Evolutionary conservation across 2,797 vertebrate species (phyloP).

Genomic region (Morus bassanus): DNA sequence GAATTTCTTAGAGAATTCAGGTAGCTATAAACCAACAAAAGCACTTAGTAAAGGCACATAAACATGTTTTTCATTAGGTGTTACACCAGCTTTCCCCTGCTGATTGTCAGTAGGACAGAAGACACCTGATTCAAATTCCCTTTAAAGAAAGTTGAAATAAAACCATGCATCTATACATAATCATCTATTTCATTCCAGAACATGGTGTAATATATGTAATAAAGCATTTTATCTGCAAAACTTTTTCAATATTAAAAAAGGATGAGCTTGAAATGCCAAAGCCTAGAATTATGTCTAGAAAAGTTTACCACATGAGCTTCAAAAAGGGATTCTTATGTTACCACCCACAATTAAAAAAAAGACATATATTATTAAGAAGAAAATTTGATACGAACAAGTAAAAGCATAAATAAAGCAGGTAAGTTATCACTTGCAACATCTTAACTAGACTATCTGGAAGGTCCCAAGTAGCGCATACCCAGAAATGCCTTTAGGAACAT

Average conservation of each 20-base stretch:
- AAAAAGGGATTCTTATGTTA: not conserved
- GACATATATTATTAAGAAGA: not conserved
- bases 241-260: not conserved
- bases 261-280: not conserved
- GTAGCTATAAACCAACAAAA: not conserved
- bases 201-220: not conserved
- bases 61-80: fast-evolving
- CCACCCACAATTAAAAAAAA: not conserved
- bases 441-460: not conserved
- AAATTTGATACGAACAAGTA: not conserved
- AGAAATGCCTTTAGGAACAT: not conserved
- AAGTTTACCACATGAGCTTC: not conserved
- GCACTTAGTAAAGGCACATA: not conserved
- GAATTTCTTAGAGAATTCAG: not conserved
- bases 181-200: not conserved
- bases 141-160: not conserved
- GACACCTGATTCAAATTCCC: not conserved
- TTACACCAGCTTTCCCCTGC: not conserved
- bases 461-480: not conserved
- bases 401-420: not conserved
- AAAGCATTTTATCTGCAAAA: not conserved
- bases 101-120: not conserved
- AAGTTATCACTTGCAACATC: not conserved
- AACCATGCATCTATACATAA: not conserved
- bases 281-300: not conserved